Evolutionary conservation across 2,113 vertebrate genomes (phyloP).

Genomic region (Dasyprocta punctata): DNA sequence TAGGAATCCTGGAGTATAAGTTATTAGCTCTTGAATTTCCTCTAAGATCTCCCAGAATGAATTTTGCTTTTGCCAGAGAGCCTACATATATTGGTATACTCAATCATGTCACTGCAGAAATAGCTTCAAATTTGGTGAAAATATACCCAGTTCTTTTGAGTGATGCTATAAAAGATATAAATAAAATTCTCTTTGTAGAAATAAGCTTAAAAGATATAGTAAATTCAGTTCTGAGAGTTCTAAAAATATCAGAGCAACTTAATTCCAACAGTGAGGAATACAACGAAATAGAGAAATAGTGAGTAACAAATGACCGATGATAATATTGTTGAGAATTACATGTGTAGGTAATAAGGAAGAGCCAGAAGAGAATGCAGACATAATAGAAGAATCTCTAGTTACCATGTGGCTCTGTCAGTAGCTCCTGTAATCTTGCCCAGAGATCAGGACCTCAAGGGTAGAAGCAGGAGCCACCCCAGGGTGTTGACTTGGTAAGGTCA

Average conservation of each 20-base stretch:
- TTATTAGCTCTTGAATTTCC: neutral
- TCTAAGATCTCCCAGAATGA: neutral
- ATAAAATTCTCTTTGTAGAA: constrained; percentile 35
- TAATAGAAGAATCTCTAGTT: neutral
- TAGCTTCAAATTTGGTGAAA: constrained; percentile 6
- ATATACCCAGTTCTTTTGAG: neutral
- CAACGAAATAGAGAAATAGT: neutral
- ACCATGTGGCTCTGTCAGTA: neutral
- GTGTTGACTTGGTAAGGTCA: neutral
- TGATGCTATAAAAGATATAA: neutral
- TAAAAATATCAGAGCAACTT: constrained; percentile 1
- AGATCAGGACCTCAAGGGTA: neutral
- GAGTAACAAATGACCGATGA: neutral
- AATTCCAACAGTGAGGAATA: neutral
- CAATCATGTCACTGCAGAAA: neutral
- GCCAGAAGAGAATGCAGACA: neutral
- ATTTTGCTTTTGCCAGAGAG: neutral
- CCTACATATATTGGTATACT: neutral
- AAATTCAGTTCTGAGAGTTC: neutral
- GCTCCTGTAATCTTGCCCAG: neutral
- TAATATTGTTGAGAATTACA: neutral
- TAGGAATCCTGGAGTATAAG: neutral
- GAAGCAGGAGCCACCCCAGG: neutral
- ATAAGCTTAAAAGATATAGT: neutral
- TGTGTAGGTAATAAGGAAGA: neutral